phyloP scores from a whole-genome alignment of 2,797 vertebrate genomes.

The Australoheros facetus region DNA sequence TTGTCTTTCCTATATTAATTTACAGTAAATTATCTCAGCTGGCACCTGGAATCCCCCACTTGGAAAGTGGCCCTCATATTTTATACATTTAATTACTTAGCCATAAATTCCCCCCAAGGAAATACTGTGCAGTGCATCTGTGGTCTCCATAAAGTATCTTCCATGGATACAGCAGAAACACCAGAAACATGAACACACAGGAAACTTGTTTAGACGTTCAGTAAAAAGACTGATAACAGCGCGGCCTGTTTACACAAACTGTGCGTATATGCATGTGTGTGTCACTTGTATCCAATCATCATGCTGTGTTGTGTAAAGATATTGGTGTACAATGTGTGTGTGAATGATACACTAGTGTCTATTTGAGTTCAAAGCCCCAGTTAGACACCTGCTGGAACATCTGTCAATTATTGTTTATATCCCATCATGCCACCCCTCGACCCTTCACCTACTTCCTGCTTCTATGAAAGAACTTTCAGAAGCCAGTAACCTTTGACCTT shows the following conservation, averaged over 20 bases:
- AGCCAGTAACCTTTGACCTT: constrained; percentile 22
- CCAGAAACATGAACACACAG: constrained; percentile 12
- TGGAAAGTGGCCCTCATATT: constrained; percentile 1
- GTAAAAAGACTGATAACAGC: constrained; percentile 15
- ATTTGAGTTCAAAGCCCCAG: constrained; percentile 39
- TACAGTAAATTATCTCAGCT: constrained; percentile 3
- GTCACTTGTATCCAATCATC: neutral
- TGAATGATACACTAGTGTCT: neutral
- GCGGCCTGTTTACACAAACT: constrained; percentile 16
- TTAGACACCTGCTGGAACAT: constrained; percentile 33
- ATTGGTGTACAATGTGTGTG: neutral
- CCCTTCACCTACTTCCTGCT: constrained; percentile 71
- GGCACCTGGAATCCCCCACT: constrained; percentile 14
- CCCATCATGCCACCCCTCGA: constrained; percentile 15
- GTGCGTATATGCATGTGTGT: neutral
- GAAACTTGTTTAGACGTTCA: constrained; percentile 2
- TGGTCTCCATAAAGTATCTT: neutral
- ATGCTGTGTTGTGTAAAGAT: neutral
- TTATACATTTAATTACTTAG: constrained; percentile 3
- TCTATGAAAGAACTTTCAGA: constrained; percentile 34
- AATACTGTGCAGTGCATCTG: neutral
- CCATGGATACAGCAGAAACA: neutral
- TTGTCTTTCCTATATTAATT: constrained; percentile 3
- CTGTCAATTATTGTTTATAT: constrained; percentile 70
- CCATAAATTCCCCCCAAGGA: neutral